Base-by-base conservation (phyloP, 2,113 vertebrate genomes). In the Girardinichthys multiradiatus region DNA sequence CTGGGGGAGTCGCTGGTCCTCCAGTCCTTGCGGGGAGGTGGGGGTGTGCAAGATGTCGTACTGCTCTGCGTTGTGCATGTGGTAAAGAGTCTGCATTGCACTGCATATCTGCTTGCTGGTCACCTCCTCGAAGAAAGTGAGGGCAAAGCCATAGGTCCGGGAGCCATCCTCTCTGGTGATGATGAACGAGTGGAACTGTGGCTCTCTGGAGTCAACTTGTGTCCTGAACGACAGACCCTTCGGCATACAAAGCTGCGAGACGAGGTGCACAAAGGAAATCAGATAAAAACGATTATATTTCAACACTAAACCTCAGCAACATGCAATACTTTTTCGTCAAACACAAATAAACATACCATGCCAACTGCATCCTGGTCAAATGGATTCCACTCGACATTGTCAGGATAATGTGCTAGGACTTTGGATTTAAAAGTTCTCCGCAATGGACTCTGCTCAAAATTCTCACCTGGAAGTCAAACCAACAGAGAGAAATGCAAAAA, bases 341-440 rank as follows among this genome's bases (percentile, higher is more conserved):
- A 54, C 48, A 54, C 48, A 54, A 30, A 30, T 8, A 8, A 19
- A 71, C 86, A 67, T 91, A 99, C 98, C 98, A 99, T 99, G 94
- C 98, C 98, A 83, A 99, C 98, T 62, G 98, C 98, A 95, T 99
- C 98, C 92, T 99, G 98, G 91, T 99, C 98, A 91, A 99, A 99
- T 15, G 97, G 96, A 89, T 96, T 99, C 98, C 98, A 99, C 90
- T 99, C 98, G 70, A 99, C 97, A 89, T 98, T 99, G 76, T 98
- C 97, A 54, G 98, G 98, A 93, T 97, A 99, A 82, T 97, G 97
- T 84, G 98, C 97, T 83, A 99, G 94, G 90, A 99, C 98, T 93
- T 99, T 99, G 89, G 98, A 99, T 90, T 99, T 99, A 91, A 99
- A 99, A 82, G 98, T 99, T 93, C 98, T 95, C 91, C 97, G 95